Evolutionary conservation across 2,797 vertebrate species (phyloP).

Genomic region (Mallotus villosus): DNA sequence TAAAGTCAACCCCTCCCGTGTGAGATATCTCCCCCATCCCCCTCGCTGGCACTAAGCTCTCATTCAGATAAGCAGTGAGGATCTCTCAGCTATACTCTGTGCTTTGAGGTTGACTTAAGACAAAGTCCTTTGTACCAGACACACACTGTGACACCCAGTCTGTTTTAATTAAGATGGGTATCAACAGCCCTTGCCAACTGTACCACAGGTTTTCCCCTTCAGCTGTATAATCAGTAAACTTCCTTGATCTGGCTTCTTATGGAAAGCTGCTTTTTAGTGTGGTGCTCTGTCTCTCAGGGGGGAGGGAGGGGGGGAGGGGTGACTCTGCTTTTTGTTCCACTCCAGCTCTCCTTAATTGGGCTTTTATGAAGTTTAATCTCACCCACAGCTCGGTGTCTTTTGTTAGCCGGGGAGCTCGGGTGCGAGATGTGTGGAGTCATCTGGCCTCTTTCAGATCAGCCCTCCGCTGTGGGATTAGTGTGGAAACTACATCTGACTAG

Average conservation of each 20-base stretch:
- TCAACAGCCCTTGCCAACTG: slow-evolving; percentile 8
- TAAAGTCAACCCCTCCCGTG: neutral
- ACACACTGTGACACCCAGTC: slow-evolving; percentile 19
- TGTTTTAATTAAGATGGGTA: slow-evolving; percentile 17
- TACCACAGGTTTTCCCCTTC: neutral
- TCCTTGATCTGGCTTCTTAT: slow-evolving; percentile 12
- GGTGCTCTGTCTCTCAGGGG: neutral
- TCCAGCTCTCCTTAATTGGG: slow-evolving; percentile 18
- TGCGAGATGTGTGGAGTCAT: slow-evolving; percentile 6
- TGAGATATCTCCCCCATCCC: neutral
- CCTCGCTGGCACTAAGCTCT: neutral
- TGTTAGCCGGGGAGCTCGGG: neutral
- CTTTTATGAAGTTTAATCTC: slow-evolving; percentile 19
- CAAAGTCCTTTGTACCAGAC: slow-evolving; percentile 4
- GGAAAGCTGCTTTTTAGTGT: neutral
- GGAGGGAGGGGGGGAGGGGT: neutral
- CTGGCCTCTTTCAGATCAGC: slow-evolving; percentile 12
- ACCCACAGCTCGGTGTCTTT: slow-evolving; percentile 13
- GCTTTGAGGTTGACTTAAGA: neutral
- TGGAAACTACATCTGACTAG: slow-evolving; percentile 25
- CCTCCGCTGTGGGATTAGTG: slow-evolving; percentile 17
- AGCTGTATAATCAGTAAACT: slow-evolving; percentile 1
- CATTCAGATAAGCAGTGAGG: neutral
- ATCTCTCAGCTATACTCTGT: neutral
- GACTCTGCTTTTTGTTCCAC: slow-evolving; percentile 9